Conservation (phyloP, 2,888 invertebrate genomes). For the Drosophila testacea region DNA sequence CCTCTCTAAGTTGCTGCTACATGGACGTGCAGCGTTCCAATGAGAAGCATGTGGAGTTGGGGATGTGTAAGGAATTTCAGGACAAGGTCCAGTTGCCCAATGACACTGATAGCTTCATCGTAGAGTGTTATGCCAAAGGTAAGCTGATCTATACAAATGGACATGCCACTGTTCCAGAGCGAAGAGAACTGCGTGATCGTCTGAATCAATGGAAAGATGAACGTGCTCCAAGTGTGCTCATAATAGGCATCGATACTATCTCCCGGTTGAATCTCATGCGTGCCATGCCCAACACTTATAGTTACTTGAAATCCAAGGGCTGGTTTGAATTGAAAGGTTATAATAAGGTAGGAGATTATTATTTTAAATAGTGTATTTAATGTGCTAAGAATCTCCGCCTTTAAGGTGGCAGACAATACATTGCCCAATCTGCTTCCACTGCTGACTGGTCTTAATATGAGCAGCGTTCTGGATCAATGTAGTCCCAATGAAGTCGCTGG, state of each 20-base stretch:
- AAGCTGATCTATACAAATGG: conserved; percentile 84
- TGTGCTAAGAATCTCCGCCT: too few species aligned
- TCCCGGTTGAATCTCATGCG: conserved; percentile 91
- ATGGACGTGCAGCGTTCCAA: conserved; percentile 74
- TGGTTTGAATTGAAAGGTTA: conserved; percentile 91
- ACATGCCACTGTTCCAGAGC: conserved; percentile 87
- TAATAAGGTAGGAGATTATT: conserved; percentile 85
- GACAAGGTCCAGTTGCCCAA: conserved; percentile 80
- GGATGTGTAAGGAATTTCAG: conserved; percentile 85
- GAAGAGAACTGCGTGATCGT: conserved; percentile 86
- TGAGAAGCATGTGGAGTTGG: conserved; percentile 73
- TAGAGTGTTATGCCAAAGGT: conserved; percentile 85
- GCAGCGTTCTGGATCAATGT: conserved; percentile 84
- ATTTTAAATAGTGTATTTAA: too few species aligned
- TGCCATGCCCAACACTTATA: conserved; percentile 89
- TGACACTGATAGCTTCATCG: conserved; percentile 85
- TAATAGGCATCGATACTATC: conserved; percentile 94
- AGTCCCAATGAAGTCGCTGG: conserved; percentile 85
- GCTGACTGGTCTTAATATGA: conserved; percentile 88
- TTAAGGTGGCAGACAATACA: conserved; percentile 92
- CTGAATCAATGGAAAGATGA: conserved; percentile 63
- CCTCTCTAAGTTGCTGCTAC: conserved; percentile 79
- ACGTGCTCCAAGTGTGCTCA: conserved; percentile 82
- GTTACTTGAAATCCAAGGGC: conserved; percentile 87
- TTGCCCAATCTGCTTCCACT: conserved; percentile 94